phyloP scores from a whole-genome alignment of 2,113 vertebrate genomes.

The Trinectes maculatus region DNA sequence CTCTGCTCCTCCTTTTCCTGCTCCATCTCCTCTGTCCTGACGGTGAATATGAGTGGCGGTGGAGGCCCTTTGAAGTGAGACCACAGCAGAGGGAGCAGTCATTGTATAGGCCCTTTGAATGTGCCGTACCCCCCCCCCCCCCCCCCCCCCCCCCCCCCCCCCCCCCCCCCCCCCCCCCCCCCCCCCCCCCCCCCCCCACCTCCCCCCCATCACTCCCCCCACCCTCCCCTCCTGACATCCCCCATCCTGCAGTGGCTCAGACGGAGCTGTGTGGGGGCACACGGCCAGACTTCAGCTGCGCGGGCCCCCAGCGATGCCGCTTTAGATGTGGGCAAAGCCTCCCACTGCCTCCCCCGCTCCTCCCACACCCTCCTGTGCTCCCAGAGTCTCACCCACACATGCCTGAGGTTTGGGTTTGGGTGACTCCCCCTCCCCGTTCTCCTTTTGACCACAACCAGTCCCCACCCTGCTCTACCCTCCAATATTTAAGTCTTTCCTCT shows the following conservation, averaged over 20 bases:
- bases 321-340: slow-evolving; percentile 89
- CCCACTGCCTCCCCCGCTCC: slow-evolving; percentile 22
- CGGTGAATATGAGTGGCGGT: slow-evolving; percentile 80
- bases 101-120: slow-evolving; percentile 89
- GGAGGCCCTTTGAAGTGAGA: slow-evolving; percentile 90
- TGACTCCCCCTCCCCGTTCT: slow-evolving; percentile 41
- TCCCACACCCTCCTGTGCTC: slow-evolving; percentile 47
- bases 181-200: slow-evolving; percentile 73
- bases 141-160: slow-evolving; percentile 72
- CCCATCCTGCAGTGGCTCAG: slow-evolving; percentile 61
- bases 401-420: slow-evolving; percentile 88
- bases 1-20: slow-evolving; percentile 32
- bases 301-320: slow-evolving; percentile 84
- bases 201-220: no score
- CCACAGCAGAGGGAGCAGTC: slow-evolving; percentile 87
- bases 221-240: no score
- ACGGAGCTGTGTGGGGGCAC: slow-evolving; percentile 65
- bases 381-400: slow-evolving; percentile 83
- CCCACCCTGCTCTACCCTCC: slow-evolving; percentile 52
- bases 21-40: slow-evolving; percentile 45
- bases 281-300: slow-evolving; percentile 82
- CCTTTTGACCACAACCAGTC: slow-evolving; percentile 60
- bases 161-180: slow-evolving; percentile 66
- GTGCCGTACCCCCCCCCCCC: slow-evolving; percentile 78
- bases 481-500: slow-evolving; percentile 25